Evolutionary conservation across 1,140 invertebrate species (phyloP), one percentile per base, ranked within the genome.

Genomic region (Galendromus occidentalis): DNA sequence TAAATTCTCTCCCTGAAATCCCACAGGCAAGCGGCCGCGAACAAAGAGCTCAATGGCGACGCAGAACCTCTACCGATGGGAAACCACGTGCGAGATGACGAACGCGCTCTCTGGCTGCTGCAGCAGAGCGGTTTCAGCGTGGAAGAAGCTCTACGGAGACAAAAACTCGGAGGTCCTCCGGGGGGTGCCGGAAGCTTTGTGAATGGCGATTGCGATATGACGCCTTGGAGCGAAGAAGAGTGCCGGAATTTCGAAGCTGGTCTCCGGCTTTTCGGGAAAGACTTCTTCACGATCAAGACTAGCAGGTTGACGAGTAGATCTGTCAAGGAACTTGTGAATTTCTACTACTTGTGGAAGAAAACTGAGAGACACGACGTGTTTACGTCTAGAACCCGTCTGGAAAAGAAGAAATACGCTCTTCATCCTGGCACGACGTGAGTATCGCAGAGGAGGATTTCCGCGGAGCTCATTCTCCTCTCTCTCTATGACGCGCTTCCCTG

Each of bases 271-370:
- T 92, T 89, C 75, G 92, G 92, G 44, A 98, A 98, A 78, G 90
- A 97, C 77, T 98, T 98, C 76, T 87, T 91, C 76, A 79, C 86
- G 67, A 96, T 97, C 72, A 87, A 94, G 69, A 86, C 91, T 72
- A 86, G 92, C 75, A 93, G 92, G 80, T 90, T 92, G 74, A 66
- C 69, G 72, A 95, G 91, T 59, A 79, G 92, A 73, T 90, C 91
- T n/a, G 91, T 97, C 28, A 88, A 90, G 29, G 94, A 98, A 78
- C 77, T 98, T 51, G 91, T 97, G 42, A 90, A 96, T 73, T 97
- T 97, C 79, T 98, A 98, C 78, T 98, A 98, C 74, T 81, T 96
- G 33, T 98, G 93, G 93, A 98, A 98, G 76, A 98, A 97, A 78
- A 96, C 93, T 55, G 92, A 97, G 75, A 79, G 94, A 44, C 91